These are phyloP conservation scores for Hirtodrosophila histrioides DNA, from an alignment of 2,888 invertebrate genomes.

Conservation along the genomic window DNA sequence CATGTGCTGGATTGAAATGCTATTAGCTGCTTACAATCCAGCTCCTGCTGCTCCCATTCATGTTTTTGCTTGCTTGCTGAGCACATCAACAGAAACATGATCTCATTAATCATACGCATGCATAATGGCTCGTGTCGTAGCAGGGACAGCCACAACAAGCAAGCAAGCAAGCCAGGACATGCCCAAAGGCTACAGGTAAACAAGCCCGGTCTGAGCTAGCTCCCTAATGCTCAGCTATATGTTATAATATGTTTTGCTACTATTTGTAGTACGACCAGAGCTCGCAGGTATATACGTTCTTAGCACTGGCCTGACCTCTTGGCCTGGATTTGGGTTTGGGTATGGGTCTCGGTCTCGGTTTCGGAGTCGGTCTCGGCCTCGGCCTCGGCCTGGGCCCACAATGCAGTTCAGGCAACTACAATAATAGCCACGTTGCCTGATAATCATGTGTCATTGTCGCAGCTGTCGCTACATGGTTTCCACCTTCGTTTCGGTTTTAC, in stretches of 20 bases:
- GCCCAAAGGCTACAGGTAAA: constrained; percentile 36
- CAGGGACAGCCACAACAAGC: constrained; percentile 30
- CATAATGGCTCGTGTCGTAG: constrained; percentile 70
- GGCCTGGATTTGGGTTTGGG: neutral
- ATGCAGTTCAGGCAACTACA: constrained; percentile 44
- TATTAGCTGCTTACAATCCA: constrained; percentile 39
- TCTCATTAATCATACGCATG: constrained; percentile 76
- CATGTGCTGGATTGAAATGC: constrained; percentile 32
- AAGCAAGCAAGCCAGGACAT: constrained; percentile 21
- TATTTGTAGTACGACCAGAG: too few relatives aligned
- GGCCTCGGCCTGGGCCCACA: constrained; percentile 23
- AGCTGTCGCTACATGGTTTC: constrained; percentile 57
- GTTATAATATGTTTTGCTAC: constrained; percentile 62
- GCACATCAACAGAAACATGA: constrained; percentile 74
- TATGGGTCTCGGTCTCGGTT: constrained; percentile 4
- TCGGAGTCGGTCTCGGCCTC: too few relatives aligned
- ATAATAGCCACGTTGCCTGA: constrained; percentile 51
- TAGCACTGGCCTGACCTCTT: too few relatives aligned
- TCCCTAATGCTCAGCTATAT: constrained; percentile 54
- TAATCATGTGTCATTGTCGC: constrained; percentile 79
- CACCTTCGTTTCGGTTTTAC: constrained; percentile 7
- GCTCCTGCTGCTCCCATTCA: neutral
- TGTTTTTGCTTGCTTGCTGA: constrained; percentile 12
- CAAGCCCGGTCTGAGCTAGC: constrained; percentile 2
- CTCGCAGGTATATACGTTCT: constrained; percentile 5